Conservation (phyloP, 2,113 vertebrate species). For the Osmerus eperlanus region DNA sequence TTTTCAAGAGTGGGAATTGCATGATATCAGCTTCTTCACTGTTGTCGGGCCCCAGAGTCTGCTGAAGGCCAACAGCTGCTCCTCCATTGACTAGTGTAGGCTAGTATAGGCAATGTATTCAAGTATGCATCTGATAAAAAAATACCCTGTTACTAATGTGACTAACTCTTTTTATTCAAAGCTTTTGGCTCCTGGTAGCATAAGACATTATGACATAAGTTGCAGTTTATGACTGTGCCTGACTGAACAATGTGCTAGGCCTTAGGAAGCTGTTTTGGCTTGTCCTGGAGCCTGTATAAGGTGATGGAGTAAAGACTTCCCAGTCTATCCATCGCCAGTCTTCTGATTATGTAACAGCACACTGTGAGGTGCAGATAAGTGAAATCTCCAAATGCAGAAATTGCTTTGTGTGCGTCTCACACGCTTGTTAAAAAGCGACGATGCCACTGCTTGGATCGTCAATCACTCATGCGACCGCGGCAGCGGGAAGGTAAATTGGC, state of each 20-base stretch:
- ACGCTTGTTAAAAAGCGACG: constrained; percentile 23
- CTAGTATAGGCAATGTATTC: too few species aligned
- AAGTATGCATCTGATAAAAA: too few species aligned
- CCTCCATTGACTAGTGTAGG: too few species aligned
- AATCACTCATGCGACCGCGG: constrained; percentile 11
- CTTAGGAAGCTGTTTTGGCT: background rate
- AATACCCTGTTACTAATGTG: too few species aligned
- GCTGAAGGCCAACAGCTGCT: background rate
- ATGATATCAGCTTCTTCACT: constrained; percentile 13
- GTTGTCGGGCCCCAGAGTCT: background rate
- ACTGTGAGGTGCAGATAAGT: constrained; percentile 30
- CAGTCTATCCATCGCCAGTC: constrained; percentile 2
- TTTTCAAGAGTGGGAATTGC: constrained; percentile 25
- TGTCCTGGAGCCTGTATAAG: background rate
- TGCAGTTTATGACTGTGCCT: too few species aligned
- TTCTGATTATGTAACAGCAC: background rate
- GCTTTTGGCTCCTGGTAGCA: background rate
- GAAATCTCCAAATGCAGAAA: constrained; percentile 27
- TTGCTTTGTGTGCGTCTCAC: constrained; percentile 30
- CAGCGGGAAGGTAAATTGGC: constrained; percentile 28
- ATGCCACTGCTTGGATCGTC: constrained; percentile 10
- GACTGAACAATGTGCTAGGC: too few species aligned
- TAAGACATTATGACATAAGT: too few species aligned
- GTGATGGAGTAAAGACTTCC: background rate
- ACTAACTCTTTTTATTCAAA: background rate